Conservation (phyloP, 2,888 invertebrate genomes). For the Napeogenes inachia region DNA sequence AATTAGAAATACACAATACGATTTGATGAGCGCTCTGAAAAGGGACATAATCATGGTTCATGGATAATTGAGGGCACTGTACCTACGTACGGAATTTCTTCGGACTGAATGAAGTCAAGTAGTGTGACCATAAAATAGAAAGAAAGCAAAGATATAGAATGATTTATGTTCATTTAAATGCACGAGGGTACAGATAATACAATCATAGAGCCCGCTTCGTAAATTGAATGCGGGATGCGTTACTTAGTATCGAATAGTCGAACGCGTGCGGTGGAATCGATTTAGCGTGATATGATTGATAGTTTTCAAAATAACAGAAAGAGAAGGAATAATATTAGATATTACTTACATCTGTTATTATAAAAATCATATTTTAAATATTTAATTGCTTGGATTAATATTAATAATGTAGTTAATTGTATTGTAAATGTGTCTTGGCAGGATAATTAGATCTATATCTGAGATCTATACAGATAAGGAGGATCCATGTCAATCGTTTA, state of each 20-base stretch:
- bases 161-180: slow-evolving; percentile 62
- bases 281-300: slow-evolving; percentile 57
- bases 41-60: slow-evolving; percentile 25
- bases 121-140: slow-evolving; percentile 8
- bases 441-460: slow-evolving; percentile 9
- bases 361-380: too few relatives aligned
- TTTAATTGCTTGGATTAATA: too few relatives aligned
- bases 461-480: slow-evolving; percentile 16
- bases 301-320: slow-evolving; percentile 15
- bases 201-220: slow-evolving; percentile 51
- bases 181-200: slow-evolving; percentile 46
- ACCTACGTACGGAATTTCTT: slow-evolving; percentile 24
- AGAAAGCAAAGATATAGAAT: slow-evolving; percentile 26
- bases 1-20: slow-evolving; percentile 34
- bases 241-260: slow-evolving; percentile 55
- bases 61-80: slow-evolving; percentile 19
- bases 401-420: slow-evolving; percentile 21
- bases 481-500: slow-evolving; percentile 13
- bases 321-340: not conserved
- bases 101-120: slow-evolving; percentile 14
- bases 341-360: too few relatives aligned
- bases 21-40: slow-evolving; percentile 30
- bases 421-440: slow-evolving; percentile 9
- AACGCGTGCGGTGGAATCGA: slow-evolving; percentile 51
- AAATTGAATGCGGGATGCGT: slow-evolving; percentile 60